A percentile compares a stretch with the other conserved stretches of the same genome.
Evolutionary conservation across 2,113 vertebrate species (phyloP).

Genomic region (Crotalus tigris): DNA sequence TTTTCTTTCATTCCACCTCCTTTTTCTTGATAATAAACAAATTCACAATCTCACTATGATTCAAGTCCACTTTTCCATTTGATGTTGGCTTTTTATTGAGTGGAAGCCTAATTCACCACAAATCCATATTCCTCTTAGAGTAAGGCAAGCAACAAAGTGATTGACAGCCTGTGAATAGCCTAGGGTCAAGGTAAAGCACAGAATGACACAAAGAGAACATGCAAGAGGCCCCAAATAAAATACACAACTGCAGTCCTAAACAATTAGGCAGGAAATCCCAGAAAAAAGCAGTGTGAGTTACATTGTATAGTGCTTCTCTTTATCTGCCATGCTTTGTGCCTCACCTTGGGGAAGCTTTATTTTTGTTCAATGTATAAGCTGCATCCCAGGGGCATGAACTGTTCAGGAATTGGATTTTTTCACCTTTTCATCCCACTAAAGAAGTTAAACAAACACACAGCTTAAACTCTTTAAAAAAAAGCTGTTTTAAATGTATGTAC

Average conservation of each 20-base stretch:
- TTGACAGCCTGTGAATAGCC: not conserved
- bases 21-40: not conserved
- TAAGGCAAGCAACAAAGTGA: not conserved
- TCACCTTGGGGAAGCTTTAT: not conserved
- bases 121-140: not conserved
- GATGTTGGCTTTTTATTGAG: not conserved
- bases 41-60: not conserved
- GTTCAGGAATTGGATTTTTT: not conserved
- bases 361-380: not conserved
- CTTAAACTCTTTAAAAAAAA: not conserved
- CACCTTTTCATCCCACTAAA: not conserved
- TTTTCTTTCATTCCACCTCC: not conserved
- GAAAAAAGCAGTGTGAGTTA: not conserved
- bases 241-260: not conserved
- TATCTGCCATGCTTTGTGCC: not conserved
- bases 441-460: not conserved
- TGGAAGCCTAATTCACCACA: not conserved
- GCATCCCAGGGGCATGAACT: not conserved
- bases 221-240: not conserved
- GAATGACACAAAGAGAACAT: not conserved
- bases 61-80: not conserved
- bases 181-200: not conserved
- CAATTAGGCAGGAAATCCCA: not conserved
- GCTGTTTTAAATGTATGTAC: not conserved
- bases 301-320: not conserved